phyloP scores from a whole-genome alignment of 2,888 invertebrate genomes.

The Aspidiotus rigidus region DNA sequence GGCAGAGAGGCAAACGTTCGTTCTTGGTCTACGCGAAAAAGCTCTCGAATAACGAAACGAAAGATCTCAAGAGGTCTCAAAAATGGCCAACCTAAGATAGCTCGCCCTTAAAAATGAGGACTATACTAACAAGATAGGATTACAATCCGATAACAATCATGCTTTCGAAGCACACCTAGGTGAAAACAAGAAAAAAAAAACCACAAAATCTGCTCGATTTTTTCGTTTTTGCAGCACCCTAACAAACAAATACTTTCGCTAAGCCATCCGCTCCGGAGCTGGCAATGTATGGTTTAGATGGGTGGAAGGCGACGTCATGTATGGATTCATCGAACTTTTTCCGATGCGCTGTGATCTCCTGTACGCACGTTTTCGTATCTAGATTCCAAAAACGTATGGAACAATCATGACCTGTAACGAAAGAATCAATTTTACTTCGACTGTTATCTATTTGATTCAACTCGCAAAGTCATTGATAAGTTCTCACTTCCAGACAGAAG shows the following conservation, averaged over 20 bases:
- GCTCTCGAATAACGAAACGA: too few species aligned
- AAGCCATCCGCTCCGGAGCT: slow-evolving; percentile 98
- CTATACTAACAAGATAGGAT: too few species aligned
- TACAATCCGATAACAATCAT: too few species aligned
- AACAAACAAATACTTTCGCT: slow-evolving; percentile 92
- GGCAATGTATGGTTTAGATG: slow-evolving; percentile 94
- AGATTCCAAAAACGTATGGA: slow-evolving; percentile 98
- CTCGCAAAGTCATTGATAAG: background rate
- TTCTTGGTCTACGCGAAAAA: too few species aligned
- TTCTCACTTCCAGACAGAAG: slow-evolving; percentile 83
- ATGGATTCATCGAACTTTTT: slow-evolving; percentile 99
- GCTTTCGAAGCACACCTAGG: background rate
- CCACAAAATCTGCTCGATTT: background rate
- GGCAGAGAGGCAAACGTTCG: too few species aligned
- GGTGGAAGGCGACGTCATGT: slow-evolving; percentile 98
- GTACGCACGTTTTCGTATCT: slow-evolving; percentile 97
- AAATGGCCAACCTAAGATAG: too few species aligned
- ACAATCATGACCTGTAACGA: slow-evolving; percentile 74
- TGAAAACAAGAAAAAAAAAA: slow-evolving; percentile 35
- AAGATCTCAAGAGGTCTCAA: too few species aligned
- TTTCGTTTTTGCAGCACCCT: background rate
- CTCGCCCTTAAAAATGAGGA: too few species aligned
- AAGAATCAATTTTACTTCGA: slow-evolving; percentile 14
- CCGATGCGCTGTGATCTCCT: slow-evolving; percentile 98
- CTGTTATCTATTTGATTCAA: background rate